Evolutionary conservation across 1,140 invertebrate genomes (phyloP), one percentile per base, ranked within the genome.

Genomic region (Teleopsis dalmanni): DNA sequence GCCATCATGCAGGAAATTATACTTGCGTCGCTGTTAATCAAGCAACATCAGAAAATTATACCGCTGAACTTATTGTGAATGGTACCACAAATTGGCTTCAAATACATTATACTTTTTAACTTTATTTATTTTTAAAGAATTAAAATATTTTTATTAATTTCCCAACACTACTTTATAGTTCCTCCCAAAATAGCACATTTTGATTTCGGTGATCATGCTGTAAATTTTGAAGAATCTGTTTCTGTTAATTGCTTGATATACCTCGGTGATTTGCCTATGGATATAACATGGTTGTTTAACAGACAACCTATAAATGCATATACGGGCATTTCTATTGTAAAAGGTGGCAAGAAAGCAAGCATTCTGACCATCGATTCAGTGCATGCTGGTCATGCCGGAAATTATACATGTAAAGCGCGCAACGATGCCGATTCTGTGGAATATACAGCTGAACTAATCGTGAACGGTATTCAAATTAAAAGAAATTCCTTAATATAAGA

Each of bases 211-310:
- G 74, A 77, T 51, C 79, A 81, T 50, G 76, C 79, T 16, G 60
- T 79, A 1, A 81, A 82, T 64, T 81, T 83, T 52, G 84, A 84
- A 33, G 83, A 87, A 59, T 78, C 81, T 48, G 79, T 79, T 22
- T 83, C 79, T 6, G 75, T 87, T 26, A 78, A 81, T 35, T 96
- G 92, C 72, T 81, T 85, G 27, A 82, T 94, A 16, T 81, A 82
- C 51, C 85, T 91, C 68, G 89, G 89, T 27, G 88, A 92, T 67
- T 73, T 82, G 54, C 88, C 89, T 4, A 76, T 92, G 56, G 81
- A 81, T 44, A 87, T 91, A 51, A 72, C 73, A 11, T 92, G 88
- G 88, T 77, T 80, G 40, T 85, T 87, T 57, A 81, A 87, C 56
- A 79, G 80, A 52, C 71, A 76, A 0, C 50, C 55, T 38, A 47